These are phyloP conservation scores for Lamproptera curius DNA, from an alignment of 2,888 invertebrate genomes.

Conservation along the genomic window DNA sequence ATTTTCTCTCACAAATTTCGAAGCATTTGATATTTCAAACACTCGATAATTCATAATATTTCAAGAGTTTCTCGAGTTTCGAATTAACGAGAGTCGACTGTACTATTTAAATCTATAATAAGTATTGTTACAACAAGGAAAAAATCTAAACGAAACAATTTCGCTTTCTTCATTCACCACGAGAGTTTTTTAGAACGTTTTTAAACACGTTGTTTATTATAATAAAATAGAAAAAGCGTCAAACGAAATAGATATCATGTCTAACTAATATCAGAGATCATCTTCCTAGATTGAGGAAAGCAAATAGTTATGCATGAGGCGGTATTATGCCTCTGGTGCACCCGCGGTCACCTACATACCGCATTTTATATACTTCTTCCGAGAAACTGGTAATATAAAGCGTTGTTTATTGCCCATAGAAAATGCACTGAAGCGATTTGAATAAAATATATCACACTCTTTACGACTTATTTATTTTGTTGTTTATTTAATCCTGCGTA, in stretches of 20 bases:
- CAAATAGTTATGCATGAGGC: slow-evolving; percentile 32
- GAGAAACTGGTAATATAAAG: slow-evolving; percentile 11
- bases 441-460: background rate
- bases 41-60: too few relatives aligned
- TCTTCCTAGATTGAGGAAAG: slow-evolving; percentile 39
- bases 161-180: slow-evolving; percentile 8
- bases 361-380: slow-evolving; percentile 18
- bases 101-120: slow-evolving; percentile 14
- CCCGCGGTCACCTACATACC: slow-evolving; percentile 16
- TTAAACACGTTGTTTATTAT: slow-evolving; percentile 16
- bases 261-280: slow-evolving; percentile 24
- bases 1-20: too few relatives aligned
- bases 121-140: slow-evolving; percentile 5
- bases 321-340: slow-evolving; percentile 27
- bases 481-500: background rate
- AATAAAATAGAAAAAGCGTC: slow-evolving; percentile 17
- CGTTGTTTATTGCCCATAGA: slow-evolving; percentile 5
- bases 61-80: too few relatives aligned
- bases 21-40: too few relatives aligned
- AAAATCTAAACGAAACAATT: slow-evolving; percentile 4
- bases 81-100: too few relatives aligned
- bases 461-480: background rate
- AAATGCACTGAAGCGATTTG: background rate
- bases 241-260: slow-evolving; percentile 15
- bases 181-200: slow-evolving; percentile 16